Conservation (phyloP, 2,888 invertebrate species). For the Scrobipalpa costella region DNA sequence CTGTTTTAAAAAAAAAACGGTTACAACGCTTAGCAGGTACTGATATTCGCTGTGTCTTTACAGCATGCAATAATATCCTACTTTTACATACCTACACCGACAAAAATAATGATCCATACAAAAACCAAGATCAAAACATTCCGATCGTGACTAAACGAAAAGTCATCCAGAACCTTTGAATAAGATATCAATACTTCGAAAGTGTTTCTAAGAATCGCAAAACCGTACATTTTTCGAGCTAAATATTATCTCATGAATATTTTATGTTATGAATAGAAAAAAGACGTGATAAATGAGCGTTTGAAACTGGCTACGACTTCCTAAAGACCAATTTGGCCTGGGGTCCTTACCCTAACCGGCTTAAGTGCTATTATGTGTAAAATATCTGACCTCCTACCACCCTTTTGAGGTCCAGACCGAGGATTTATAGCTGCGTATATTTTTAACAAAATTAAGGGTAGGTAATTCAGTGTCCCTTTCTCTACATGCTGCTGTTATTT, state of each 20-base stretch:
- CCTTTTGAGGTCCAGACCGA: slow-evolving; percentile 30
- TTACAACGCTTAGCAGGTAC: too few relatives aligned
- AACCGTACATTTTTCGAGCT: slow-evolving; percentile 13
- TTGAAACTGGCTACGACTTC: slow-evolving; percentile 34
- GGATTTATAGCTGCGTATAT: slow-evolving; percentile 18
- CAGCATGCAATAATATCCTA: too few relatives aligned
- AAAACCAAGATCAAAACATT: too few relatives aligned
- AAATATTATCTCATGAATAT: slow-evolving; percentile 30
- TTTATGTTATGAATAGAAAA: slow-evolving; percentile 33
- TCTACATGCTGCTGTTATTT: not conserved
- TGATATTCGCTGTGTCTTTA: too few relatives aligned
- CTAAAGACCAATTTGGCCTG: slow-evolving; percentile 36
- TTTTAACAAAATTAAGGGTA: slow-evolving; percentile 19
- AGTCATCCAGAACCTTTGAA: too few relatives aligned
- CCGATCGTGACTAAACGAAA: too few relatives aligned
- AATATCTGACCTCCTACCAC: slow-evolving; percentile 40
- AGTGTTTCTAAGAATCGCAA: not conserved
- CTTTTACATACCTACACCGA: too few relatives aligned
- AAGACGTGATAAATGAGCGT: slow-evolving; percentile 35
- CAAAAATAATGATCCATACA: too few relatives aligned
- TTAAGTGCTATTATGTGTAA: slow-evolving; percentile 42
- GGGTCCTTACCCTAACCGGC: slow-evolving; percentile 36
- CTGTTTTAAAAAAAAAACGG: too few relatives aligned
- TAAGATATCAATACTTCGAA: too few relatives aligned
- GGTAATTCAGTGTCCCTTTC: not conserved